These are phyloP conservation scores for Schizopygopsis malacanthus DNA, from an alignment of 2,797 vertebrate genomes.

Conservation along the genomic window DNA sequence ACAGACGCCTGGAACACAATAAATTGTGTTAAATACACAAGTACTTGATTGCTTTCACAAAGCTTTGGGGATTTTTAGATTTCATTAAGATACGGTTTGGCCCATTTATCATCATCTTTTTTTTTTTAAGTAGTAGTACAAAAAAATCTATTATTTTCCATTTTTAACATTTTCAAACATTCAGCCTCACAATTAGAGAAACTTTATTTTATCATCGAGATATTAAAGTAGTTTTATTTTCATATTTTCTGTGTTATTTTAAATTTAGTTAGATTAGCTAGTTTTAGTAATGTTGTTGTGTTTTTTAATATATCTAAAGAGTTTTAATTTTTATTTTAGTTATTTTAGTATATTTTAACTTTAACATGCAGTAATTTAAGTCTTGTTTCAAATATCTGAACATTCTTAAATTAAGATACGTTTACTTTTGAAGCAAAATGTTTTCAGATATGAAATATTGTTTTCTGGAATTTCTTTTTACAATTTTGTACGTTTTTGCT, in stretches of 20 bases:
- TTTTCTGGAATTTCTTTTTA: too few species aligned
- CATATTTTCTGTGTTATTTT: background rate
- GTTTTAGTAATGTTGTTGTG: too few species aligned
- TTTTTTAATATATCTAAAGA: too few species aligned
- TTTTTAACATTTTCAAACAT: background rate
- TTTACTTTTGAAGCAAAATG: background rate
- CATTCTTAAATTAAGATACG: background rate
- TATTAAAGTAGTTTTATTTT: too few species aligned
- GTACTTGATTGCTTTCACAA: background rate
- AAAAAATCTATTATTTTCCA: background rate
- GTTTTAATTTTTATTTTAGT: too few species aligned
- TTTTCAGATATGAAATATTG: background rate
- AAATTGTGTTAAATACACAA: background rate
- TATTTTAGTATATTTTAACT: too few species aligned
- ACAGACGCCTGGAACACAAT: slow-evolving; percentile 79
- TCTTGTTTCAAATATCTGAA: background rate
- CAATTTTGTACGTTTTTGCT: background rate
- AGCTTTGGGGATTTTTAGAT: background rate
- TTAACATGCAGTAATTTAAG: too few species aligned
- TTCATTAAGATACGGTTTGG: background rate
- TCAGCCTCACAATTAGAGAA: background rate
- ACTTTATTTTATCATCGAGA: too few species aligned
- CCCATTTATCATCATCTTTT: background rate
- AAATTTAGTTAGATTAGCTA: background rate
- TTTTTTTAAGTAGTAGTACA: background rate